phyloP scores from a whole-genome alignment of 2,113 vertebrate species.

The Lynx canadensis region DNA sequence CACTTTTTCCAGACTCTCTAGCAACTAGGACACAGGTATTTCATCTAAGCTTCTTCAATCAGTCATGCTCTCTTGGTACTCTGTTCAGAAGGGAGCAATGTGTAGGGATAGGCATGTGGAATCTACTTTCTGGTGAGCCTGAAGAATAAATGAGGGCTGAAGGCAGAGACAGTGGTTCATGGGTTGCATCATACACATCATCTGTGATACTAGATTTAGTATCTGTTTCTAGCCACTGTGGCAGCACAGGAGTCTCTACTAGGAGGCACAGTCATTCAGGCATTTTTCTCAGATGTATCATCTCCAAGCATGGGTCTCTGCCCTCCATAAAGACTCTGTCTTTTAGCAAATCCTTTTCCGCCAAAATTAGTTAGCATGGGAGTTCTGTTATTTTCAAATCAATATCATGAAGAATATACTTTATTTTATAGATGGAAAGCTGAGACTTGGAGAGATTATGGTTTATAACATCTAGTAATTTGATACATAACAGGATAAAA shows the following conservation, averaged over 20 bases:
- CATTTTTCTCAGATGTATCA: not conserved
- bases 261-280: not conserved
- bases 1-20: not conserved
- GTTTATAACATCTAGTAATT: not conserved
- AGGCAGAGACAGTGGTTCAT: not conserved
- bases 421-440: not conserved
- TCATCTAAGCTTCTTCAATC: not conserved
- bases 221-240: not conserved
- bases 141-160: not conserved
- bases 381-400: not conserved
- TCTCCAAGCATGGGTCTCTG: not conserved
- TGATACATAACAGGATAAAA: not conserved
- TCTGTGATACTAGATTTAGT: not conserved
- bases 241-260: not conserved
- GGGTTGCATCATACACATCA: not conserved
- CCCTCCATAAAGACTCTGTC: not conserved
- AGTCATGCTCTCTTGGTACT: not conserved
- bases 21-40: not conserved
- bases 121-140: not conserved
- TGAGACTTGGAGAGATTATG: not conserved
- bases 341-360: not conserved
- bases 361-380: not conserved
- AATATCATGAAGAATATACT: not conserved
- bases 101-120: not conserved
- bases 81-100: not conserved